These are phyloP conservation scores for Philereme transversata DNA, from an alignment of 2,888 invertebrate genomes.

Conservation along the genomic window DNA sequence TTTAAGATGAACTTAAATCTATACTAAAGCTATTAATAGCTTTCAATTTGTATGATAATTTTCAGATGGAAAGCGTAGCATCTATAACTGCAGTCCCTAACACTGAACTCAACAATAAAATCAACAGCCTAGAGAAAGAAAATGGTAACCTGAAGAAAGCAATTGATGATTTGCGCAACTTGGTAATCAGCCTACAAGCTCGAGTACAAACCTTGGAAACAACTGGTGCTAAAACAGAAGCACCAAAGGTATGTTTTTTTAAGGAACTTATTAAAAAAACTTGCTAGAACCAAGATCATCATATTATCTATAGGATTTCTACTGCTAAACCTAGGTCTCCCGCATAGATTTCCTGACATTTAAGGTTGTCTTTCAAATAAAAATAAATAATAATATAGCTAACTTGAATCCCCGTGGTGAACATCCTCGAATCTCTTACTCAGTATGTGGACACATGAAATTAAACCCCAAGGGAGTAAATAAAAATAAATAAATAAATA, in stretches of 20 bases:
- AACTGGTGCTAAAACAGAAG: slow-evolving; percentile 48
- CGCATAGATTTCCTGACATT: too few relatives aligned
- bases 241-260: slow-evolving; percentile 52
- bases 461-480: too few relatives aligned
- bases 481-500: too few relatives aligned
- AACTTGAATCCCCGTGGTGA: too few relatives aligned
- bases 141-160: slow-evolving; percentile 80
- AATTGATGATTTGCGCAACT: slow-evolving; percentile 72
- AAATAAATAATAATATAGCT: too few relatives aligned
- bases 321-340: too few relatives aligned
- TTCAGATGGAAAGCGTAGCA: slow-evolving; percentile 87
- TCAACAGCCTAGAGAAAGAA: slow-evolving; percentile 84
- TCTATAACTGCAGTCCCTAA: slow-evolving; percentile 81
- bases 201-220: slow-evolving; percentile 72
- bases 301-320: not conserved
- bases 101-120: slow-evolving; percentile 81
- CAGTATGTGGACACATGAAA: too few relatives aligned
- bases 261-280: too few relatives aligned
- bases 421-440: too few relatives aligned
- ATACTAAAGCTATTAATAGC: not conserved
- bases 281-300: too few relatives aligned
- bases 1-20: too few relatives aligned
- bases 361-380: too few relatives aligned
- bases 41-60: slow-evolving; percentile 31
- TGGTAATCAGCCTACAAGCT: slow-evolving; percentile 75